Evolutionary conservation across 2,888 invertebrate genomes (phyloP), one percentile per base, ranked within the genome.

Genomic region (Drosophila paracracens): DNA sequence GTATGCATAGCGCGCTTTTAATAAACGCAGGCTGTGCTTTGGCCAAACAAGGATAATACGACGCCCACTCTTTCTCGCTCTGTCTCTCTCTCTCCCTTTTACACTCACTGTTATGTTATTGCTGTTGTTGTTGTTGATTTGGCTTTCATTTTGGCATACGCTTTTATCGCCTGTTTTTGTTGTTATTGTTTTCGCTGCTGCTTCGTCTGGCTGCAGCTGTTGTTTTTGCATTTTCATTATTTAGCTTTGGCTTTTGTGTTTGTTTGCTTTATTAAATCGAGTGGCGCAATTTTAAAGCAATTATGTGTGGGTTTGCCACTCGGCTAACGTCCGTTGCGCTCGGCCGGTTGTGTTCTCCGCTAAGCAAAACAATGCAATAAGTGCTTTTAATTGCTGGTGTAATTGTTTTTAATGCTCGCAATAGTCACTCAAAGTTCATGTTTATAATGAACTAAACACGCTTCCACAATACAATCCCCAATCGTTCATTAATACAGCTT

Each of bases 221-320:
- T 70, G 61, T 62, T 76, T 70, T 76, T 62, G 56, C 50, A 60
- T 72, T 76, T 72, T 48, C 62, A 59, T 66, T 64, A 59, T 63
- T 59, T 52, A 29, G 35, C 35, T 57, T 53, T 31, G 52, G 58
- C 40, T 67, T 74, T 78, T 74, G 81, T 78, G 57, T 74, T 72
- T 63, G 46, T 25, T 25, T 46, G 79, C 68, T 81, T 89, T 88
- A 83, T 91, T 91, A 87, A 91, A 88, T 86, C 83, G 90, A 91
- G 89, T 91, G 88, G 89, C 70, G 91, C 89, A 83, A 88, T 91
- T 91, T 91, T 88, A 81, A 88, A 90, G 84, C 86, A 91, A 91
- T 91, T 90, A 91, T 83, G 69, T 76, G 69, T 65, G 67, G 77
- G 78, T 71, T 69, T 48, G 59, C 56, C 68, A 71, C 68, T 70